phyloP scores from a whole-genome alignment of 2,797 vertebrate genomes.

The Acomys russatus region DNA sequence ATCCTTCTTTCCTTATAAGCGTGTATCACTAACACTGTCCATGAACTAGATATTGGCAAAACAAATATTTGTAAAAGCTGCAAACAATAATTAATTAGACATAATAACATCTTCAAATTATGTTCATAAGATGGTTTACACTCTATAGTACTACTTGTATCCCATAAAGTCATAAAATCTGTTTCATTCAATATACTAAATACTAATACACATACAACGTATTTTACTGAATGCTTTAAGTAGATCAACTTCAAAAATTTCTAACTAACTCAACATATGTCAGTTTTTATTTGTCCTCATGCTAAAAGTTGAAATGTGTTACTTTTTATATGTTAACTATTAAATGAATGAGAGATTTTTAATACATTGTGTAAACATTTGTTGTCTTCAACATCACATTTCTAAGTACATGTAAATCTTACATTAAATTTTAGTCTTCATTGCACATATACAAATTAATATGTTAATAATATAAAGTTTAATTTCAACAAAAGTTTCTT shows the following conservation, averaged over 20 bases:
- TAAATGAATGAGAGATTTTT: not conserved
- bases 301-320: not conserved
- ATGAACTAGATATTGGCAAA: not conserved
- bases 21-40: too few species aligned
- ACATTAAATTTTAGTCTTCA: not conserved
- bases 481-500: not conserved
- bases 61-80: slow-evolving; percentile 39
- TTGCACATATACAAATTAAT: not conserved
- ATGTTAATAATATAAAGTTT: not conserved
- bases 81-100: not conserved
- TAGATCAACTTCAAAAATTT: slow-evolving; percentile 31
- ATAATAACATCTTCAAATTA: slow-evolving; percentile 10
- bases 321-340: not conserved
- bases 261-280: not conserved
- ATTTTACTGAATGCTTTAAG: not conserved
- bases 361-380: not conserved
- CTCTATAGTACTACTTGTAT: slow-evolving; percentile 19
- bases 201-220: not conserved
- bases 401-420: not conserved
- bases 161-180: not conserved
- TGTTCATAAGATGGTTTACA: not conserved
- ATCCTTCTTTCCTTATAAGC: not conserved
- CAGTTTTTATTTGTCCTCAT: not conserved
- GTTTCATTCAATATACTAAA: not conserved
- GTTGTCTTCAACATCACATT: not conserved